Evolutionary conservation across 1,140 invertebrate genomes (phyloP), one percentile per base, ranked within the genome.

Genomic region (Laupala kohalensis): DNA sequence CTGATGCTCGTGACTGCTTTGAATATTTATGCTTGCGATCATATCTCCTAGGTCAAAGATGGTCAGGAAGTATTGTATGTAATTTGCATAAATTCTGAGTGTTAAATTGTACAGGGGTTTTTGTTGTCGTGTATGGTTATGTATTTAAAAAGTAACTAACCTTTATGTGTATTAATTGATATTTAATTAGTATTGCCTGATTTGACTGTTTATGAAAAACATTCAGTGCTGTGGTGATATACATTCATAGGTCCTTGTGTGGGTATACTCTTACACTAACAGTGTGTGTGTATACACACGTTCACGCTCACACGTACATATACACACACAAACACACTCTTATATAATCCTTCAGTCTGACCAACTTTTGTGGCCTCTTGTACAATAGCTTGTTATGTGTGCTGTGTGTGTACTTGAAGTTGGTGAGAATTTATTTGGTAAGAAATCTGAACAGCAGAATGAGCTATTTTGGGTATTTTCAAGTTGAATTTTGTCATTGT

Each of bases 361-460:
- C 71, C 71, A 72, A 72, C 71, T 72, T 72, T 72, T 72, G 71
- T 72, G 65, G 71, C 71, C 71, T 72, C 65, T 25, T 72, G 37
- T 71, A 71, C 27, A 64, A 72, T 68, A 72, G 71, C 71, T 72
- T 72, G 71, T 72, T 72, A 72, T 72, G 71, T 72, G 71, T 72
- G 71, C 37, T 62, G 71, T 72, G 71, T 68, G 67, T 30, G 37
- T 72, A 72, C 37, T 53, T 72, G 71, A 67, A 68, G 37, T 67
- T 72, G 65, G 67, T 72, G 71, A 72, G 37, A 72, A 67, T 62
- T 72, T 67, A 62, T n/a, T 30, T 37, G 65, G 67, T 29, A 62
- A 67, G 24, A 65, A 72, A 67, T 26, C 30, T 24, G 25, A 63
- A 71, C n/a, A 29, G 30, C 64, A 65, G 64, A 27, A n/a, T 53